Evolutionary conservation across 2,797 vertebrate genomes (phyloP), one percentile per base, ranked within the genome.

Genomic region (Eupleurogrammus muticus): DNA sequence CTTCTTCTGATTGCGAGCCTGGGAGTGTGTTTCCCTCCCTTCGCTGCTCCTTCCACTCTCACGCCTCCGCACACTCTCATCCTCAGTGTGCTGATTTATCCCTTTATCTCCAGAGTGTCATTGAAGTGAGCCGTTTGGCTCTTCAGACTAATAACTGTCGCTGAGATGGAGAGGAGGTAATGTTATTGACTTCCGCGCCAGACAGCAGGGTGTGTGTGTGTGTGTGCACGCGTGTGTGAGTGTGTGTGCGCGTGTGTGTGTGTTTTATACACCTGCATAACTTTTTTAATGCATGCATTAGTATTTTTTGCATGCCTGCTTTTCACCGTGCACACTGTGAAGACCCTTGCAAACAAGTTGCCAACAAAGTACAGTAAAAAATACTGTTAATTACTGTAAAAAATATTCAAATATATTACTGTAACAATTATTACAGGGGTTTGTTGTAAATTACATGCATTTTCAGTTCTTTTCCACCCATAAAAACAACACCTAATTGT

Each of bases 41-140:
- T 46, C 65, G 58, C 28, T 36, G 13, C 42, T 66, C 76, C 38
- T 57, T 58, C 40, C 52, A 71, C 72, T 75, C 66, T 65, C 64
- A 53, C 72, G 59, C 55, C 44, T 59, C 49, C 42, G 14, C 59
- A 55, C 60, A 60, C 68, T 67, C 68, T 75, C 83, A 51, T 73
- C 69, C 71, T 80, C 73, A 77, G 60, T 3, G 54, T 60, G 67
- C 62, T 89, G 85, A 90, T 92, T 85, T 88, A 90, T 87, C 82
- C 83, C 70, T 78, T 85, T 85, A 85, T 90, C 87, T 88, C 85
- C 66, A 66, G 87, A 77, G 86, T 91, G 87, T 89, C 85, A 85
- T 84, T 85, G 84, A 89, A 75, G 76, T 80, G 81, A 79, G 76
- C 71, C 69, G 60, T 86, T 87, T 75, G 80, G 72, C 81, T 87